These are phyloP conservation scores for Acanthosepion pharaonis DNA, from an alignment of 2,888 invertebrate species.

Conservation along the genomic window DNA sequence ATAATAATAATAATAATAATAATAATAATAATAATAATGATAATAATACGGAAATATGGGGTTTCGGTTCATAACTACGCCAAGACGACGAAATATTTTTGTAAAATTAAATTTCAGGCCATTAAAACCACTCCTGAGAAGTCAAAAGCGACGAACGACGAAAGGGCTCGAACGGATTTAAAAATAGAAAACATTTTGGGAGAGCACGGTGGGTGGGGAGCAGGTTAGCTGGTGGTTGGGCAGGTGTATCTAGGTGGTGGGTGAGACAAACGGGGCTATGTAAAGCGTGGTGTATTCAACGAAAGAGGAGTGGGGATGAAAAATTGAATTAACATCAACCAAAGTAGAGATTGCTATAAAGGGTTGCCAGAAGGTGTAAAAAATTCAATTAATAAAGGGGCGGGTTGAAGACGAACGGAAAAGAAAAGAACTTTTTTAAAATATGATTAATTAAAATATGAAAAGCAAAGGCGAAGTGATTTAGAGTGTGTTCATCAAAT, in stretches of 20 bases:
- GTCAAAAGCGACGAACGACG: background rate
- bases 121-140: background rate
- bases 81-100: background rate
- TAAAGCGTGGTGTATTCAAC: background rate
- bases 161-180: background rate
- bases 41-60: no score
- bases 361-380: background rate
- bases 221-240: background rate
- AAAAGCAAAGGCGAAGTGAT: background rate
- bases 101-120: background rate
- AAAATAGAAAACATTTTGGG: background rate
- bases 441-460: slow-evolving; percentile 8
- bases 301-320: background rate
- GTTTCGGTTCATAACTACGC: no score
- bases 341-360: background rate
- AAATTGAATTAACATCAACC: background rate
- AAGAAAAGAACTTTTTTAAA: background rate
- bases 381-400: background rate
- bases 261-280: background rate
- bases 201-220: background rate
- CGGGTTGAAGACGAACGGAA: background rate
- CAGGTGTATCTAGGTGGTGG: background rate
- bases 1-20: no score
- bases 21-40: no score
- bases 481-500: background rate